Base-by-base conservation (phyloP, 2,797 vertebrate genomes). In the Melanotaenia pygmaea region DNA sequence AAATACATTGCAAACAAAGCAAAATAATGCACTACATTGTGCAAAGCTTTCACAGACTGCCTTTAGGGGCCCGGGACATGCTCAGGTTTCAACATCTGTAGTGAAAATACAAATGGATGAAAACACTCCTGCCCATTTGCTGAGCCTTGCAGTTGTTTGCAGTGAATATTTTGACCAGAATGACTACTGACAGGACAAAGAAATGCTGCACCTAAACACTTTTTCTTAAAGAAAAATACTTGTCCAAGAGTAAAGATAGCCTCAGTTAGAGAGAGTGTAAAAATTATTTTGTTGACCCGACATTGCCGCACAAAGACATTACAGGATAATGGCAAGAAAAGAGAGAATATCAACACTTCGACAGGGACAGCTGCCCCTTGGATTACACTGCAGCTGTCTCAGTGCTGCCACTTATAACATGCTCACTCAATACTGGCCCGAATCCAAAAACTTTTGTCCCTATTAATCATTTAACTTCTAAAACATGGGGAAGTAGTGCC, bases 11-110 rank as follows among this genome's bases (percentile, higher is more conserved):
- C 28, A 50, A 12, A 30, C 9, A 5, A 38, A 26, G 59, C n/a
- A 34, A 45, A 72, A n/a, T 37, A 35, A 65, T 20, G 3, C 43
- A 18, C 22, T 6, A 4, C 35, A 54, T 13, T 73, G 59, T 60
- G 7, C 47, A 51, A 43, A 73, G 57, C 30, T 54, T 51, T 69
- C 12, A 20, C 61, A 3, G 38, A 61, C 28, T 20, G 28, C 35
- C 18, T 66, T 64, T 24, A 12, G 10, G 22, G 38, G 38, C 37
- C 61, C 58, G 30, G 32, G 32, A 14, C 38, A 51, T 38, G 70
- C 53, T 65, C 40, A 51, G 28, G 57, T 51, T 64, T 53, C 70
- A 58, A 64, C 71, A 58, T 38, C 60, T 28, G 43, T 22, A 58
- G 32, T 59, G 64, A 18, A 13, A 10, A 9, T 9, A 54, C 26